Evolutionary conservation across 2,888 invertebrate species (phyloP).

Genomic region (Thera obeliscata): DNA sequence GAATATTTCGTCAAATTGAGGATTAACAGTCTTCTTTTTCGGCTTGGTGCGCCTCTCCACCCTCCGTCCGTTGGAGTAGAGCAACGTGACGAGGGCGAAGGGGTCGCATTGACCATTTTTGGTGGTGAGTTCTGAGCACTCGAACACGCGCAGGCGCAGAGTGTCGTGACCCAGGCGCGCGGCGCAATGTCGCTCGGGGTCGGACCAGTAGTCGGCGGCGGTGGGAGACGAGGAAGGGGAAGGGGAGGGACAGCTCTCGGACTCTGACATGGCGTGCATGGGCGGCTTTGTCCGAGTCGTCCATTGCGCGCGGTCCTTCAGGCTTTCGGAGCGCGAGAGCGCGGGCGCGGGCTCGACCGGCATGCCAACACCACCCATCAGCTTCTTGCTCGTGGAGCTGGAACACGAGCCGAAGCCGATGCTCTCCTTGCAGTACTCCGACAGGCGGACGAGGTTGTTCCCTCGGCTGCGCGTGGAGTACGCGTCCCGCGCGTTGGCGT

Average conservation of each 20-base stretch:
- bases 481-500: slow-evolving; percentile 62
- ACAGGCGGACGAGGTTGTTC: slow-evolving; percentile 74
- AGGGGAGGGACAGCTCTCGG: slow-evolving; percentile 67
- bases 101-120: slow-evolving; percentile 97
- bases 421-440: slow-evolving; percentile 79
- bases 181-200: slow-evolving; percentile 78
- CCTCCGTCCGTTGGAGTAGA: slow-evolving; percentile 92
- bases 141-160: slow-evolving; percentile 88
- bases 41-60: slow-evolving; percentile 92
- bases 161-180: slow-evolving; percentile 78
- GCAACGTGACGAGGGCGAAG: slow-evolving; percentile 91
- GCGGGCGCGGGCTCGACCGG: slow-evolving; percentile 68
- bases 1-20: slow-evolving; percentile 94
- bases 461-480: slow-evolving; percentile 67
- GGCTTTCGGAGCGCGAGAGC: slow-evolving; percentile 76
- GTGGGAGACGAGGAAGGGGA: slow-evolving; percentile 47
- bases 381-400: slow-evolving; percentile 77
- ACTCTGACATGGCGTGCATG: slow-evolving; percentile 75
- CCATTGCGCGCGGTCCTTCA: slow-evolving; percentile 78
- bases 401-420: slow-evolving; percentile 80
- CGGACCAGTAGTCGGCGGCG: slow-evolving; percentile 81
- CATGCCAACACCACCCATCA: slow-evolving; percentile 58
- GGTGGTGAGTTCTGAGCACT: slow-evolving; percentile 94
- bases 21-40: slow-evolving; percentile 95
- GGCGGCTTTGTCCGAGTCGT: slow-evolving; percentile 68